phyloP scores from a whole-genome alignment of 1,140 invertebrate genomes.

The Drosophila yakuba region DNA sequence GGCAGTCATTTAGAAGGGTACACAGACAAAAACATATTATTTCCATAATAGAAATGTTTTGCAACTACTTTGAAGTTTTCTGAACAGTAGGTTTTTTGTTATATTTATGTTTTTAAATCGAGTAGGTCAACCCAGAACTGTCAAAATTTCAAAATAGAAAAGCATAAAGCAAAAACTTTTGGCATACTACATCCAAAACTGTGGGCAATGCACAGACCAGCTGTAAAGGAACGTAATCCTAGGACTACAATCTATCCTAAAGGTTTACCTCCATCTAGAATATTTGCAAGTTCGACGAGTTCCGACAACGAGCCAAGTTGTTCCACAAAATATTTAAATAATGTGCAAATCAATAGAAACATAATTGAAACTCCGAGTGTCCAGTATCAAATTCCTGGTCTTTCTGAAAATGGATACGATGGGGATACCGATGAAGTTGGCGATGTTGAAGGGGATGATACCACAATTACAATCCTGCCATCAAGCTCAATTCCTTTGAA shows the following conservation, averaged over 20 bases:
- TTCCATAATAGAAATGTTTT: not conserved
- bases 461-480: not conserved
- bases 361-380: not conserved
- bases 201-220: not conserved
- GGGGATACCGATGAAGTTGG: conserved; percentile 5
- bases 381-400: not conserved
- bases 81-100: too few species aligned
- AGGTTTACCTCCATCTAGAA: not conserved
- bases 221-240: not conserved
- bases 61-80: too few species aligned
- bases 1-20: not conserved
- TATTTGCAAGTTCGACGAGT: not conserved
- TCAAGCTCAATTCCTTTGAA: not conserved
- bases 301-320: not conserved
- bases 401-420: not conserved
- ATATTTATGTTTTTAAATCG: not conserved
- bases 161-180: not conserved
- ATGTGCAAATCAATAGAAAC: not conserved
- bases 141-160: not conserved
- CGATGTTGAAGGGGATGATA: not conserved
- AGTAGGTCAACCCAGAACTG: not conserved
- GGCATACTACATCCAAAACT: not conserved
- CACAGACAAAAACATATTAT: not conserved
- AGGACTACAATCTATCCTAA: not conserved
- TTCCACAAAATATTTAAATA: not conserved